Base-by-base conservation (phyloP, 2,113 vertebrate genomes). In the Vombatus ursinus region DNA sequence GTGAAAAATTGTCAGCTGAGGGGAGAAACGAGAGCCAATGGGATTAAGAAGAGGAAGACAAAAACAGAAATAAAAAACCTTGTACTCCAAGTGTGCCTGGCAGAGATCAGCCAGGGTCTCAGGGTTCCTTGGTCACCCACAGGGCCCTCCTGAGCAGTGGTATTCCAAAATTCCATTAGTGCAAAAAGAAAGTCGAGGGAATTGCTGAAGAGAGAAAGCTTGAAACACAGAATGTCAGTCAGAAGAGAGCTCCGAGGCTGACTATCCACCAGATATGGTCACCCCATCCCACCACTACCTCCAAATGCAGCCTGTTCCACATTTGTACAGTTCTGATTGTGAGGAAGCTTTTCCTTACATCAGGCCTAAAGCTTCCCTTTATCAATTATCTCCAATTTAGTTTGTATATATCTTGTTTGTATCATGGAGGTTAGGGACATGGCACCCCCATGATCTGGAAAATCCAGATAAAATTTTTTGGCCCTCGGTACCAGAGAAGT, bases 151-250 rank as follows among this genome's bases (percentile, higher is more conserved):
- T 47, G 89, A 51, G 89, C 95, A 94, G 92, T 51, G 90, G 92
- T 28, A 91, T 92, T 26, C 37, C 90, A 53, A 91, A 92, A 89
- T 94, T 31, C 68, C 68, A 23, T 52, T 90, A 95, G 94, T n/a
- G 91, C 61, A 94, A 25, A 51, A 93, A 93, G 25, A 0, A 61
- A 50, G 37, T 19, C 37, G 47, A 94, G n/a, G 89, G 94, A 93
- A 96, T 91, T 50, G 23, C 84, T 84, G 52, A 96, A 90, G 53
- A 53, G 84, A 77, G n/a, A 44, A 84, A 44, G 68, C 16, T 84
- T 84, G 68, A 44, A 44, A 44, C 68, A 77, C 61, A 84, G 68
- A 84, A 84, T 44, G n/a, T 84, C n/a, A 23, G 68, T n/a, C 68
- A 8, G n/a, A 84, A 22, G 16, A 44, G n/a, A 84, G 37, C 68